Evolutionary conservation across 2,888 invertebrate genomes (phyloP).

Genomic region (Imbricaverruca yamaguchii): DNA sequence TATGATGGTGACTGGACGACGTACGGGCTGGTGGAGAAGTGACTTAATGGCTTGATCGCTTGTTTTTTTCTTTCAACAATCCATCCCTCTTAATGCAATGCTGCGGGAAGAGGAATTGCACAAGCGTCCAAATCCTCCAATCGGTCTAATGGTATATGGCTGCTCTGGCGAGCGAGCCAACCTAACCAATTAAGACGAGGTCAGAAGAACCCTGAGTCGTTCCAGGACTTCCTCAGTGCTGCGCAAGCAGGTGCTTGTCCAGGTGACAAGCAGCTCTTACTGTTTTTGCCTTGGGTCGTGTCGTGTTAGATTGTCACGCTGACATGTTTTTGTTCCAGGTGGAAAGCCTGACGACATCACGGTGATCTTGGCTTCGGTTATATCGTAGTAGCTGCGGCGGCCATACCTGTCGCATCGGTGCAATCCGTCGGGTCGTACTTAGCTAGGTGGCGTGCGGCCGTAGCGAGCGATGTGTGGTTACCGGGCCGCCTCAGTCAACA

Average conservation of each 20-base stretch:
- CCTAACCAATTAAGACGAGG: no score
- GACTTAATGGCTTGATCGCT: no score
- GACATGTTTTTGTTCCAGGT: constrained; percentile 53
- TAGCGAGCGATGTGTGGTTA: not conserved
- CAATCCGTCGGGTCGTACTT: not conserved
- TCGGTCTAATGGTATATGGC: no score
- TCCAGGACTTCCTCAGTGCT: not conserved
- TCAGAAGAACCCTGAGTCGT: not conserved
- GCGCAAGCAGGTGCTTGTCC: not conserved
- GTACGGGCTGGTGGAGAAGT: no score
- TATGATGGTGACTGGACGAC: no score
- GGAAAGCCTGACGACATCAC: constrained; percentile 99
- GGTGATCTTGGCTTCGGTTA: constrained; percentile 84
- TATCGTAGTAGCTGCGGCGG: constrained; percentile 11
- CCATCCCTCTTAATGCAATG: no score
- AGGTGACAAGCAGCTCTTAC: no score
- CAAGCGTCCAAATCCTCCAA: no score
- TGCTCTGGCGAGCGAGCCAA: no score
- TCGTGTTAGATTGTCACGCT: not conserved
- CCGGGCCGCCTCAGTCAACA: not conserved
- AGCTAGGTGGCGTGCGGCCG: not conserved
- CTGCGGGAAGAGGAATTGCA: no score
- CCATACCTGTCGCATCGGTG: not conserved
- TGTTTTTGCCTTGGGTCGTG: no score
- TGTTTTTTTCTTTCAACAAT: no score